Conservation (phyloP, 2,113 vertebrate genomes). For the Limanda limanda region DNA sequence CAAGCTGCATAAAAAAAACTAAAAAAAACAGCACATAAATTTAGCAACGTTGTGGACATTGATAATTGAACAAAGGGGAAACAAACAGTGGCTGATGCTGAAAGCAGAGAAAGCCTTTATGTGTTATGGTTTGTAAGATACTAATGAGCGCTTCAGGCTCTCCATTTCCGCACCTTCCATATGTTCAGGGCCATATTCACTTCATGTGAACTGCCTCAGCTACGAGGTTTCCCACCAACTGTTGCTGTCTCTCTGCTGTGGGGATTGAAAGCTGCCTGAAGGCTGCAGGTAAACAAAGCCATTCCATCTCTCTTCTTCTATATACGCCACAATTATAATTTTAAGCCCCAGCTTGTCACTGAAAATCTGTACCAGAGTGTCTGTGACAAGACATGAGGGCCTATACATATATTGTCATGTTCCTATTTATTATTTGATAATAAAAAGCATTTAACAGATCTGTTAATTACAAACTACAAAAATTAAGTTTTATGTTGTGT, state of each 20-base stretch:
- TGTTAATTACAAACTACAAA: too few species aligned
- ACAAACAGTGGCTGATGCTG: constrained; percentile 39
- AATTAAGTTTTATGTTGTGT: too few species aligned
- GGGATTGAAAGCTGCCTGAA: constrained; percentile 45
- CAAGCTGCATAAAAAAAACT: background rate
- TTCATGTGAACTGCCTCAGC: constrained; percentile 25
- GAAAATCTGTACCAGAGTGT: background rate
- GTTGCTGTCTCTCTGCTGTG: constrained; percentile 15
- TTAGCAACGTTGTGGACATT: constrained; percentile 48
- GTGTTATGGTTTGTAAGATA: constrained; percentile 37
- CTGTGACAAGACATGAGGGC: too few species aligned
- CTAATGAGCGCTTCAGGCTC: constrained; percentile 54
- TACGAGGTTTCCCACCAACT: constrained; percentile 32
- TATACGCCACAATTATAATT: background rate
- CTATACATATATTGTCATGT: too few species aligned
- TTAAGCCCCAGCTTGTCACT: background rate
- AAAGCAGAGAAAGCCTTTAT: constrained; percentile 26
- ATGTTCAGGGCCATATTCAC: constrained; percentile 46
- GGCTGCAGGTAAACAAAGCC: constrained; percentile 30
- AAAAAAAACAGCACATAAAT: constrained; percentile 47
- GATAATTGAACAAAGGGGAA: constrained; percentile 52
- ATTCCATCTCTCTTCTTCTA: constrained; percentile 2
- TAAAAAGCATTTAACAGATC: too few species aligned
- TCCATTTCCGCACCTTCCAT: constrained; percentile 43
- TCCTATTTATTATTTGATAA: too few species aligned